Percentiles rank a stretch among this genome's conserved stretches.
These are phyloP conservation scores for Pediacus dermestoides DNA, from an alignment of 2,888 invertebrate species.

Conservation along the genomic window DNA sequence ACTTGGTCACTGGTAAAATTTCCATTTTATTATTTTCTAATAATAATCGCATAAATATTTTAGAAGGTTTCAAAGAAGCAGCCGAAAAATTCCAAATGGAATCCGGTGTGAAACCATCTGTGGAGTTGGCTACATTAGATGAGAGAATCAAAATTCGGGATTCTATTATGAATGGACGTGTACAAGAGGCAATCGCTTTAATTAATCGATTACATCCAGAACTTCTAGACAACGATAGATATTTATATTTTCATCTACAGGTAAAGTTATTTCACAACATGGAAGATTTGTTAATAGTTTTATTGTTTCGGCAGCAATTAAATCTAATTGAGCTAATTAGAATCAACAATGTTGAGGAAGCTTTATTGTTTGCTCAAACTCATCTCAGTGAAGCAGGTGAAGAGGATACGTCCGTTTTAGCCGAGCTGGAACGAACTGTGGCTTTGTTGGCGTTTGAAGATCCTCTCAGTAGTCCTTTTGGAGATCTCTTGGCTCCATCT, in stretches of 20 bases:
- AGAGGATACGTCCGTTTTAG: slow-evolving; percentile 66
- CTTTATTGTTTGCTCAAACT: slow-evolving; percentile 84
- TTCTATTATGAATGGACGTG: slow-evolving; percentile 87
- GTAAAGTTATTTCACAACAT: slow-evolving; percentile 48
- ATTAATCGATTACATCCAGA: slow-evolving; percentile 95
- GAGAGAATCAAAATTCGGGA: slow-evolving; percentile 90
- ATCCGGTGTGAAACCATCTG: slow-evolving; percentile 77
- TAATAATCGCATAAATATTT: neutral
- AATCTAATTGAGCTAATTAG: slow-evolving; percentile 86
- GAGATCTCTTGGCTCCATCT: slow-evolving; percentile 87
- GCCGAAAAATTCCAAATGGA: slow-evolving; percentile 95
- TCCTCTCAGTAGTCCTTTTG: slow-evolving; percentile 91
- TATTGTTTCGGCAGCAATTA: slow-evolving; percentile 64
- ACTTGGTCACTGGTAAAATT: slow-evolving; percentile 85
- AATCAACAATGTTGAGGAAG: slow-evolving; percentile 80
- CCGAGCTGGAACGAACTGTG: slow-evolving; percentile 88
- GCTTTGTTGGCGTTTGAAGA: slow-evolving; percentile 96
- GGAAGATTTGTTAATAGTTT: neutral
- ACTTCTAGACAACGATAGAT: slow-evolving; percentile 89
- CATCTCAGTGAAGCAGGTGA: slow-evolving; percentile 88
- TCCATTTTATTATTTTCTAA: slow-evolving; percentile 6
- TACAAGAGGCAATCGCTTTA: slow-evolving; percentile 88
- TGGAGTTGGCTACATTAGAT: slow-evolving; percentile 81
- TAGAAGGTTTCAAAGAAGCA: slow-evolving; percentile 94
- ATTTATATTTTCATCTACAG: slow-evolving; percentile 93